Evolutionary conservation across 2,888 invertebrate species (phyloP).

Genomic region (Endotricha flammealis): DNA sequence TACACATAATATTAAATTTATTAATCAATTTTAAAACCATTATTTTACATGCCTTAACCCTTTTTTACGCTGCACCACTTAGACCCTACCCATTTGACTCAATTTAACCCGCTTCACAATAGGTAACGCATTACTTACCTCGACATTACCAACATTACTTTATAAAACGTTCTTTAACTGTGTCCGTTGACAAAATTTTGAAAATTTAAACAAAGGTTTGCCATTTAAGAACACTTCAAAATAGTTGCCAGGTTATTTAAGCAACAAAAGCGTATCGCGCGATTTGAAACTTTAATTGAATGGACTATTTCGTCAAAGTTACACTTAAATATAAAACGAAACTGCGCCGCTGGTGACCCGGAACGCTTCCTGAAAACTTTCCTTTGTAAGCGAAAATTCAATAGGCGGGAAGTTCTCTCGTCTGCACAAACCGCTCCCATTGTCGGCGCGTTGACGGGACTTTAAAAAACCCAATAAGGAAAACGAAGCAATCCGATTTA

Average conservation of each 20-base stretch:
- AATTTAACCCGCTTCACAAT: no score
- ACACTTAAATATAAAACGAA: constrained; percentile 56
- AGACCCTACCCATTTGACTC: no score
- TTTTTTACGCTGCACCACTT: no score
- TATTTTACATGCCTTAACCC: no score
- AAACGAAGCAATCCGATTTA: constrained; percentile 15
- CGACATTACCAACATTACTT: no score
- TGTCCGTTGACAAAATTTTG: no score
- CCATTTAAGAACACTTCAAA: no score
- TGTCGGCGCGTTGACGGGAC: constrained; percentile 44
- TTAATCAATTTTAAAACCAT: constrained; percentile 11
- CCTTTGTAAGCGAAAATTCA: constrained; percentile 68
- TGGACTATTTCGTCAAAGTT: constrained; percentile 53
- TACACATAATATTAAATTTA: constrained; percentile 37
- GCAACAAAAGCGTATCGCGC: constrained; percentile 17
- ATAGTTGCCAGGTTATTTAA: no score
- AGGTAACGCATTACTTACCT: no score
- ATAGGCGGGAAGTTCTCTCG: constrained; percentile 59
- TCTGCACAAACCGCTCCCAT: constrained; percentile 40
- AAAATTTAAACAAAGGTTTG: no score
- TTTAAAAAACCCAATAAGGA: constrained; percentile 30
- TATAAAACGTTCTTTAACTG: no score
- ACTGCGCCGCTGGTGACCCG: constrained; percentile 50
- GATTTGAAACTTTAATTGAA: constrained; percentile 48
- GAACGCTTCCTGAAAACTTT: constrained; percentile 68